Evolutionary conservation across 2,113 vertebrate genomes (phyloP).

Genomic region (Thymallus thymallus): DNA sequence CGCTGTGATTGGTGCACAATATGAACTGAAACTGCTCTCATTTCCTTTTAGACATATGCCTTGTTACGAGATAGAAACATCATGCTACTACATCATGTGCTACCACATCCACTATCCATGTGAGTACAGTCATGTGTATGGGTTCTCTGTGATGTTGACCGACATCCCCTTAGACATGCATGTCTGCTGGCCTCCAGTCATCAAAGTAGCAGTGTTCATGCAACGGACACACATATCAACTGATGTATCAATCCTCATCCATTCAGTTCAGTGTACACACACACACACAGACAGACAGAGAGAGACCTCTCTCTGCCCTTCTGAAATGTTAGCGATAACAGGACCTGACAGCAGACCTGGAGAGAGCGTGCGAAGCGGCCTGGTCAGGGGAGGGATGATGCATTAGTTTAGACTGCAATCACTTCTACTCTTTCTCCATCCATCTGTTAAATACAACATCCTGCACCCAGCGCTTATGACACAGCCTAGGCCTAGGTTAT

Average conservation of each 20-base stretch:
- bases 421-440: background rate
- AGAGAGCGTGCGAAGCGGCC: background rate
- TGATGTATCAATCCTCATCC: constrained; percentile 23
- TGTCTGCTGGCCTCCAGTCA: constrained; percentile 24
- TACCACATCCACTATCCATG: constrained; percentile 11
- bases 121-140: constrained; percentile 19
- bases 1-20: background rate
- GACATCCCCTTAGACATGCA: background rate
- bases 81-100: constrained; percentile 42
- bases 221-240: constrained; percentile 41
- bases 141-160: background rate
- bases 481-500: background rate
- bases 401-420: background rate
- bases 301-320: constrained; percentile 45
- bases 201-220: constrained; percentile 5
- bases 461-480: constrained; percentile 8
- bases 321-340: constrained; percentile 28
- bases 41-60: background rate
- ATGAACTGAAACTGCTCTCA: background rate
- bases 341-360: constrained; percentile 35
- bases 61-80: constrained; percentile 16
- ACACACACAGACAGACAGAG: no score
- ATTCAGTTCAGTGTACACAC: no score
- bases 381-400: background rate
- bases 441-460: constrained; percentile 1